These are phyloP conservation scores for Hippocampus abdominalis DNA, from an alignment of 2,113 vertebrate species.

Conservation along the genomic window DNA sequence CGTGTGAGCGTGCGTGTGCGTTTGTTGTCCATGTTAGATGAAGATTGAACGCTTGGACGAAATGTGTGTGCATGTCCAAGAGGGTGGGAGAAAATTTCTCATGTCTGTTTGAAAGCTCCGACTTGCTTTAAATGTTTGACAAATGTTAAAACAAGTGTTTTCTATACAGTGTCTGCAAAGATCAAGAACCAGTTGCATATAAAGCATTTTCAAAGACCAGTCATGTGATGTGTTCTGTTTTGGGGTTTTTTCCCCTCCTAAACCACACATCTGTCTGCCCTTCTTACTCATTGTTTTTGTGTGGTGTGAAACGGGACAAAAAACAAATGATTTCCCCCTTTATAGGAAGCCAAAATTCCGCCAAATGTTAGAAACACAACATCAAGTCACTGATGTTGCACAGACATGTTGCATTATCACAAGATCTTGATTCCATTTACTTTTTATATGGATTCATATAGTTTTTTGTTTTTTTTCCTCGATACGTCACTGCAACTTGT, in stretches of 20 bases:
- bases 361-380: slow-evolving; percentile 36
- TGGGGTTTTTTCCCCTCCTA: neutral
- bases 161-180: slow-evolving; percentile 79
- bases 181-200: slow-evolving; percentile 74
- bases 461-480: too few relatives aligned
- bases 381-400: slow-evolving; percentile 1
- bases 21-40: slow-evolving; percentile 29
- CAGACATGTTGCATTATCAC: slow-evolving; percentile 4
- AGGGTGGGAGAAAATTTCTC: slow-evolving; percentile 51
- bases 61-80: slow-evolving; percentile 18
- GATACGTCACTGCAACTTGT: neutral
- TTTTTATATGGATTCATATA: neutral
- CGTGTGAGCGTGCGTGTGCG: slow-evolving; percentile 27
- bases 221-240: slow-evolving; percentile 45
- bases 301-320: slow-evolving; percentile 42
- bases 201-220: slow-evolving; percentile 76
- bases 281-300: neutral
- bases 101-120: slow-evolving; percentile 69
- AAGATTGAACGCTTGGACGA: slow-evolving; percentile 32
- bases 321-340: slow-evolving; percentile 40
- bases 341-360: slow-evolving; percentile 32
- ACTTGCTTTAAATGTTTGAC: slow-evolving; percentile 68
- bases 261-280: slow-evolving; percentile 5
- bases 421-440: neutral
- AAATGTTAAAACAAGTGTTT: slow-evolving; percentile 72